Percentiles rank a stretch among this genome's conserved stretches.
Conservation (phyloP, 2,797 vertebrate species). For the Micropoecilia bifurca region DNA sequence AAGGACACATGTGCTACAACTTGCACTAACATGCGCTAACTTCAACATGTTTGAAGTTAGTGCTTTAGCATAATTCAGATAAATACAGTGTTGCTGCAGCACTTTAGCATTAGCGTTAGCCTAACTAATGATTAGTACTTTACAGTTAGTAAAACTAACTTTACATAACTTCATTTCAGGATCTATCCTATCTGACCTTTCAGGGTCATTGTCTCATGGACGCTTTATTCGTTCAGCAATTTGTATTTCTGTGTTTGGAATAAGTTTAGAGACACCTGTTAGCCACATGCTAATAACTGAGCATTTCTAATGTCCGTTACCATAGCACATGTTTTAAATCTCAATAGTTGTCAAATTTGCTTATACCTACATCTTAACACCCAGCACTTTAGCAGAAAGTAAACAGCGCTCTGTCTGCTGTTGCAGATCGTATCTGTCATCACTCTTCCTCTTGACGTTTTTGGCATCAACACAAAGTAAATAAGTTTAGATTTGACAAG, state of each 20-base stretch:
- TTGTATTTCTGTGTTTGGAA: too few relatives aligned
- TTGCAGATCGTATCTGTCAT: background rate
- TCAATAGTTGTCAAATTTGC: background rate
- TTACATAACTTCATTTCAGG: background rate
- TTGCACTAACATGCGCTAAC: too few relatives aligned
- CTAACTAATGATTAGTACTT: background rate
- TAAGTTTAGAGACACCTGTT: background rate
- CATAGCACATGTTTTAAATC: background rate
- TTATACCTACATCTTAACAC: background rate
- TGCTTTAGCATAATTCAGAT: too few relatives aligned
- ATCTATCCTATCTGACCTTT: background rate
- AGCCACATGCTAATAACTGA: background rate
- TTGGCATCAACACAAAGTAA: conserved; percentile 33
- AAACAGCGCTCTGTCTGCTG: background rate
- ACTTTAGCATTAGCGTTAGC: background rate
- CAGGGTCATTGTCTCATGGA: background rate
- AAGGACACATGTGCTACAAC: too few relatives aligned
- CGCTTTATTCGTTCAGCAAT: background rate
- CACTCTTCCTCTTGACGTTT: conserved; percentile 12
- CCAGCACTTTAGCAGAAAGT: background rate
- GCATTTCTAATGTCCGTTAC: background rate
- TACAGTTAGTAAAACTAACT: background rate
- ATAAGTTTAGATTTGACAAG: conserved; percentile 50
- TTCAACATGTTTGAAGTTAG: too few relatives aligned
- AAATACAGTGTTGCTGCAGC: too few relatives aligned